Base-by-base conservation (phyloP, 2,113 vertebrate species). In the Protomyctophum bolini region DNA sequence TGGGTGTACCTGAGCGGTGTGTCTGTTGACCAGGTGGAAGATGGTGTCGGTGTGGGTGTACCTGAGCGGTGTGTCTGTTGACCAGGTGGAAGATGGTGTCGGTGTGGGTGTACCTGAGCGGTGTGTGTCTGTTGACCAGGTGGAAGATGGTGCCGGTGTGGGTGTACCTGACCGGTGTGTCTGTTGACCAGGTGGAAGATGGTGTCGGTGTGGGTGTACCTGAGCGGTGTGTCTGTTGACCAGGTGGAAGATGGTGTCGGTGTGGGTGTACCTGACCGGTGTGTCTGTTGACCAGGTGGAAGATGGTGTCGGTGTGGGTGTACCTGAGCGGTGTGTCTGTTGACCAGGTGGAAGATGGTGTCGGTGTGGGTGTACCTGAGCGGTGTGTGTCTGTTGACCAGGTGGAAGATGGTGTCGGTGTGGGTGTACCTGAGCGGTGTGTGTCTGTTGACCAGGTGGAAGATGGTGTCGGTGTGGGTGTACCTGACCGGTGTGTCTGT, bases 241-340 rank as follows among this genome's bases (percentile, higher is more conserved):
- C 73, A 99, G 89, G 5, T 95, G 93, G 87, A 99, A 97, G 41
- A 87, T 75, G 10, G 94, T 96, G 0, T 91, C 91, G 21, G 81
- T 80, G 59, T 93, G 75, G 2, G 96, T n/a, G 33, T 3, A 95
- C 96, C 95, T 95, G 74, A 54, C 97, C 96, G 0, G 95, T 96
- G 90, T 86, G 93, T 62, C 94, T 95, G 91, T 97, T 83, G 73
- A 96, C 93, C 73, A 99, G 89, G 5, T 95, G 93, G 87, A 99
- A 97, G 41, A 87, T 75, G 10, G 94, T 96, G 0, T 91, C 91
- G 21, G 81, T 80, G 59, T 93, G 75, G 2, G 96, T n/a, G 33
- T 3, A 95, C 96, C 95, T 95, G 74, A 54, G 96, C 96, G 0
- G 95, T 96, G 90, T 86, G 93, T 62, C 94, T 95, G 91, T 97